These are phyloP conservation scores for Notarius quadriscutis DNA, from an alignment of 2,113 vertebrate species.

Conservation along the genomic window DNA sequence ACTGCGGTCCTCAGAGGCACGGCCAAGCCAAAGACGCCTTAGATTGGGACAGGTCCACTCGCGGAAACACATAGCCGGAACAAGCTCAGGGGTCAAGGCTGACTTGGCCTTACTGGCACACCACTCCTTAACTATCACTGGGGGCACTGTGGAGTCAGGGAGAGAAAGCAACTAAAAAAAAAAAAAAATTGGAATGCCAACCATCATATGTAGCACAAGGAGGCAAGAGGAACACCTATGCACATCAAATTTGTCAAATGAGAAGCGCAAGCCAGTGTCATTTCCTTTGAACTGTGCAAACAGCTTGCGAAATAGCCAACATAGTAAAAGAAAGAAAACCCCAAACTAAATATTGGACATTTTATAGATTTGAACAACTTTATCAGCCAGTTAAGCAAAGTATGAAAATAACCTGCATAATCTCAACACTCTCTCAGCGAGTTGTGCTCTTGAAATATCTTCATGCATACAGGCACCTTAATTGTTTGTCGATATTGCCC, in stretches of 20 bases:
- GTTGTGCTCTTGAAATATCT: neutral
- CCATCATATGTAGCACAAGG: neutral
- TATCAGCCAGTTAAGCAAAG: neutral
- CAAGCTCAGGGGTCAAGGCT: slow-evolving; percentile 87
- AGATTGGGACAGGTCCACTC: slow-evolving; percentile 94
- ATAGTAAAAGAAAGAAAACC: too few relatives aligned
- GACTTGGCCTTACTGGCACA: slow-evolving; percentile 90
- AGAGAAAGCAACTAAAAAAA: neutral
- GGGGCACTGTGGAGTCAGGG: slow-evolving; percentile 74
- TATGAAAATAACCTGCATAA: neutral
- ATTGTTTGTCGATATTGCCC: neutral
- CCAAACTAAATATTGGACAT: neutral
- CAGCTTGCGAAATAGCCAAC: neutral
- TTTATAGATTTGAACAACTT: neutral
- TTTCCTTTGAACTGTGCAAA: neutral
- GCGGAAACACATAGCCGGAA: slow-evolving; percentile 85
- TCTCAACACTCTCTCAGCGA: neutral
- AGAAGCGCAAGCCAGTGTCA: neutral
- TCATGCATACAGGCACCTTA: neutral
- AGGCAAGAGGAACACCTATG: neutral
- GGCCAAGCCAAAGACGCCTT: slow-evolving; percentile 87
- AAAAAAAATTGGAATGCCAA: neutral
- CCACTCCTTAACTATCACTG: slow-evolving; percentile 92
- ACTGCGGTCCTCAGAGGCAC: slow-evolving; percentile 89
- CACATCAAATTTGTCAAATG: neutral